A percentile compares a stretch with the other conserved stretches of the same genome.
These are phyloP conservation scores for Eutolmus rufibarbis DNA, from an alignment of 2,888 invertebrate species.

Conservation along the genomic window DNA sequence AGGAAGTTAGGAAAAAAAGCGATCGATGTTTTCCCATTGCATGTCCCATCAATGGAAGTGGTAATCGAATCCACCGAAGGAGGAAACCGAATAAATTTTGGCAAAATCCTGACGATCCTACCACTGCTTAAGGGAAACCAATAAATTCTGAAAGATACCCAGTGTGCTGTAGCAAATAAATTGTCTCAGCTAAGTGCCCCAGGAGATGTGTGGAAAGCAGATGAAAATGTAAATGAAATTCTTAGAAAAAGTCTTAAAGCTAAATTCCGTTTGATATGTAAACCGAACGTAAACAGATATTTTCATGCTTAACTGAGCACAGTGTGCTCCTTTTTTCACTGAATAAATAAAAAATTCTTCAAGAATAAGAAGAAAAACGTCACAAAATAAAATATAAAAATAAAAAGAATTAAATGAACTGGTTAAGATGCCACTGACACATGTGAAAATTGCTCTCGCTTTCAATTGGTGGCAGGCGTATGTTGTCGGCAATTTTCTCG, in stretches of 20 bases:
- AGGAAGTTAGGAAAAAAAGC: background rate
- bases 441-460: background rate
- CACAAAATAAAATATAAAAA: background rate
- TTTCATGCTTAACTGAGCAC: background rate
- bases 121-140: background rate
- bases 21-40: background rate
- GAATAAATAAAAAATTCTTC: background rate
- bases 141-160: background rate
- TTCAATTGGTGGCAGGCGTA: background rate
- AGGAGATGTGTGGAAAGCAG: background rate
- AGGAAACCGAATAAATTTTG: background rate
- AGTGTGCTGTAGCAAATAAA: background rate
- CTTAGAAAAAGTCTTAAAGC: background rate
- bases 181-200: background rate
- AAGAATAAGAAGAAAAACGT: background rate
- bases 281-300: background rate
- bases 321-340: background rate
- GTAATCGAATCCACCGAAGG: background rate
- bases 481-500: background rate
- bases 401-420: background rate
- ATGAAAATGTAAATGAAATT: background rate
- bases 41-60: background rate
- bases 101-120: background rate
- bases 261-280: background rate
- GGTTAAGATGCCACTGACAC: background rate